phyloP scores from a whole-genome alignment of 37 sponge, comb jelly and placozoan genomes.

The Mnemiopsis leidyi region DNA sequence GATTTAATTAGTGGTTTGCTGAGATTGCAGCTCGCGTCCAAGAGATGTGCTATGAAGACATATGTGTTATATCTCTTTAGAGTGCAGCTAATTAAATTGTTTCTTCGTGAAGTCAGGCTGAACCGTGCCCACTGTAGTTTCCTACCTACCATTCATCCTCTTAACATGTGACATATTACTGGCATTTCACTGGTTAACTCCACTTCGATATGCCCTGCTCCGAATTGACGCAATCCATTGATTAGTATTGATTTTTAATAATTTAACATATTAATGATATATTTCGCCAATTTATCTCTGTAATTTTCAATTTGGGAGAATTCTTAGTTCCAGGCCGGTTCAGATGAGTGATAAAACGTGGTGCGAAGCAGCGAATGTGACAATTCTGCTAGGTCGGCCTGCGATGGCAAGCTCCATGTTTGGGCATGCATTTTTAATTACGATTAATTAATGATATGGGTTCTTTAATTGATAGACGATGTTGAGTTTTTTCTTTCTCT shows the following conservation, averaged over 20 bases:
- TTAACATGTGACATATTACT: not conserved
- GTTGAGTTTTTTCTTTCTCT: not conserved
- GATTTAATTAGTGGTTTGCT: not conserved
- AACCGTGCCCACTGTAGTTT: not conserved
- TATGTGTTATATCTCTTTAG: not conserved
- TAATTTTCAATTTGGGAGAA: not conserved
- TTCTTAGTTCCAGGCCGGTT: not conserved
- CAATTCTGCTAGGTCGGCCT: not conserved
- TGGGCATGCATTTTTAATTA: not conserved
- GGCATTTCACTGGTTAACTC: not conserved
- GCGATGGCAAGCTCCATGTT: no score
- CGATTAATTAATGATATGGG: not conserved
- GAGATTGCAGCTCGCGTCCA: not conserved
- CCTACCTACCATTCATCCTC: no score
- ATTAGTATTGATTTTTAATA: not conserved
- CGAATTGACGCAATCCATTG: not conserved
- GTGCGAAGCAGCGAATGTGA: not conserved
- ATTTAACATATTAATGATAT: not conserved
- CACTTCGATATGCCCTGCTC: not conserved
- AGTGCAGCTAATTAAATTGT: not conserved
- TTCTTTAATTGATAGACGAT: not conserved
- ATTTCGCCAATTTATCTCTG: not conserved
- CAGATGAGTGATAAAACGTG: not conserved
- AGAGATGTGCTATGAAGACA: not conserved
- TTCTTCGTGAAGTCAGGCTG: not conserved